phyloP scores from a whole-genome alignment of 1,140 invertebrate genomes.

The Prorops nasuta region DNA sequence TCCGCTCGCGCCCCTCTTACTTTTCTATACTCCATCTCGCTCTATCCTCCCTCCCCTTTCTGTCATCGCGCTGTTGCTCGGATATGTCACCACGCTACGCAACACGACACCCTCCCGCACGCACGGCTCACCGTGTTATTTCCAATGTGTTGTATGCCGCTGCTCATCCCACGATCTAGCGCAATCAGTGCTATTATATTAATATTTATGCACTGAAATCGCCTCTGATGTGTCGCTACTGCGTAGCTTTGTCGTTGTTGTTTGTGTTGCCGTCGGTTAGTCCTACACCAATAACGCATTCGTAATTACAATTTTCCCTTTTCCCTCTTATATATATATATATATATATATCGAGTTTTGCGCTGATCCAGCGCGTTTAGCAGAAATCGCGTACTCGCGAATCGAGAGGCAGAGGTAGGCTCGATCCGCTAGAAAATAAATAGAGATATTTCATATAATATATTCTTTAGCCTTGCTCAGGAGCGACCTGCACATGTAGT shows the following conservation, averaged over 20 bases:
- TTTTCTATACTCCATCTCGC: conserved; percentile 8
- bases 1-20: conserved; percentile 13
- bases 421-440: background rate
- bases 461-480: conserved; percentile 26
- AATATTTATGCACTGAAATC: conserved; percentile 34
- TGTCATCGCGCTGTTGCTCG: conserved; percentile 32
- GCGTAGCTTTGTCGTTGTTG: too few species aligned
- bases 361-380: too few species aligned
- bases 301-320: too few species aligned
- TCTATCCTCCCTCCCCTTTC: conserved; percentile 17
- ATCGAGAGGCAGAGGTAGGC: too few species aligned
- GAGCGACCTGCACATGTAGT: conserved; percentile 23
- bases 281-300: too few species aligned
- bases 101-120: conserved; percentile 18
- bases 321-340: too few species aligned
- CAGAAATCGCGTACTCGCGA: too few species aligned
- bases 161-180: conserved; percentile 25
- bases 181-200: conserved; percentile 45
- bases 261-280: too few species aligned
- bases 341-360: too few species aligned
- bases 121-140: conserved; percentile 20
- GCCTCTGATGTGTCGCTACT: background rate
- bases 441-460: conserved; percentile 29
- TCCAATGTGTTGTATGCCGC: conserved; percentile 15
- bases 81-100: conserved; percentile 33